Evolutionary conservation across 2,888 invertebrate genomes (phyloP), one percentile per base, ranked within the genome.

Genomic region (Homarus gammarus): DNA sequence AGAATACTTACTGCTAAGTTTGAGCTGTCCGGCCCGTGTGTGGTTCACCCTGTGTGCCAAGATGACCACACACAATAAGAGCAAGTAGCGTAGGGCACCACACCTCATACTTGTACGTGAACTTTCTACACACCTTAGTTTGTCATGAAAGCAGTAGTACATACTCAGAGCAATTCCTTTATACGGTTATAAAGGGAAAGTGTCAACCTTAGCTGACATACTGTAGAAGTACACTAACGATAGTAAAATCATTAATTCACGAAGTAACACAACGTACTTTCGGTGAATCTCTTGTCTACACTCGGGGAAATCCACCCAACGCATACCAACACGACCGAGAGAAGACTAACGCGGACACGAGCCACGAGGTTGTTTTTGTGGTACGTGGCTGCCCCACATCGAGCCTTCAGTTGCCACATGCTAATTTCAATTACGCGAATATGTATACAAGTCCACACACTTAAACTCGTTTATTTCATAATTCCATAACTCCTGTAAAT

Each of bases 1-100:
- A 15, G n/a, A 12, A 72, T 44, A 75, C 75, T 75, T 75, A 75
- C 75, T 75, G n/a, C n/a, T n/a, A n/a, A 75, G 75, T 27, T 44
- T 49, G 44, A 49, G 40, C 38, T 27, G 75, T 8, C n/a, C 31
- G 6, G 75, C 44, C 6, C 49, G 49, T 6, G 49, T 44, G 44
- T 64, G 22, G 10, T 0, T n/a, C 8, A 6, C 8, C 6, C 31
- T 8, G 6, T 5, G 64, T n/a, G 64, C 64, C 64, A 64, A 27
- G 27, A 64, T 44, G 64, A n/a, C n/a, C n/a, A 27, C 64, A 64
- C 27, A 31, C 5, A 72, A 33, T 31, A 33, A 12, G 31, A 31
- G 72, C 72, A 31, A 15, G 33, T 72, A n/a, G n/a, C n/a, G n/a
- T 3, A 72, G 27, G 33, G 6, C 18, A 15, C 31, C n/a, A n/a